Percentiles rank a stretch among this genome's conserved stretches.
phyloP scores from a whole-genome alignment of 1,140 invertebrate genomes.

The Eumeta japonica region DNA sequence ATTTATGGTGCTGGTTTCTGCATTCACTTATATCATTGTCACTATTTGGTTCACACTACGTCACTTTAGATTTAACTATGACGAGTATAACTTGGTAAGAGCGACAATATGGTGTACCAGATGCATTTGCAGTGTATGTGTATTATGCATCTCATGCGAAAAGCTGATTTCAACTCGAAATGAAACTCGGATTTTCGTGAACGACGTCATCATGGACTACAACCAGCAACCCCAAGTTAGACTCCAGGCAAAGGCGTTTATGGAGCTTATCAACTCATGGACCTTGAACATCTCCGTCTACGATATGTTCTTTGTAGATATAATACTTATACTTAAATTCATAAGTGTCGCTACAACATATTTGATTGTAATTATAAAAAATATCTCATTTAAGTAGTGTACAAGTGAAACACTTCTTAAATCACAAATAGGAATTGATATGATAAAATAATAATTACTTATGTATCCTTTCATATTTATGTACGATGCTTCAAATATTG shows the following conservation, averaged over 20 bases:
- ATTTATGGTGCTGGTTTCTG: conserved; percentile 26
- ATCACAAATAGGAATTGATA: no score
- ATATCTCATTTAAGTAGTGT: no score
- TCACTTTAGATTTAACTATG: conserved; percentile 13
- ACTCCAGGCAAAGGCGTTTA: conserved; percentile 32
- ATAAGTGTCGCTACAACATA: conserved; percentile 32
- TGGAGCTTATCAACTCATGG: conserved; percentile 32
- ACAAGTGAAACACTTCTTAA: no score
- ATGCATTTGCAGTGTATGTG: conserved; percentile 21
- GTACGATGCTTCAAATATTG: no score
- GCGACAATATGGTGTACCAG: conserved; percentile 21
- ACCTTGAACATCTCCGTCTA: conserved; percentile 27
- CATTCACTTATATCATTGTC: conserved; percentile 29
- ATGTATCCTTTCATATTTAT: no score
- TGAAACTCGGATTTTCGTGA: conserved; percentile 22
- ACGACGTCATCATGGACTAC: conserved; percentile 35
- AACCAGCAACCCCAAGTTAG: conserved; percentile 22
- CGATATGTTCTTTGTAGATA: conserved; percentile 32
- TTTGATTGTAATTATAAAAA: conserved; percentile 35
- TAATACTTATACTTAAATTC: conserved; percentile 31
- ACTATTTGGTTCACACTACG: conserved; percentile 30
- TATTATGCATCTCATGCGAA: conserved; percentile 28
- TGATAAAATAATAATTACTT: no score
- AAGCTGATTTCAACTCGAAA: conserved; percentile 20
- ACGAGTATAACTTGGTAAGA: conserved; percentile 11